A percentile compares a stretch with the other conserved stretches of the same genome.
phyloP scores from a whole-genome alignment of 2,113 vertebrate species.

The Rafetus swinhoei region DNA sequence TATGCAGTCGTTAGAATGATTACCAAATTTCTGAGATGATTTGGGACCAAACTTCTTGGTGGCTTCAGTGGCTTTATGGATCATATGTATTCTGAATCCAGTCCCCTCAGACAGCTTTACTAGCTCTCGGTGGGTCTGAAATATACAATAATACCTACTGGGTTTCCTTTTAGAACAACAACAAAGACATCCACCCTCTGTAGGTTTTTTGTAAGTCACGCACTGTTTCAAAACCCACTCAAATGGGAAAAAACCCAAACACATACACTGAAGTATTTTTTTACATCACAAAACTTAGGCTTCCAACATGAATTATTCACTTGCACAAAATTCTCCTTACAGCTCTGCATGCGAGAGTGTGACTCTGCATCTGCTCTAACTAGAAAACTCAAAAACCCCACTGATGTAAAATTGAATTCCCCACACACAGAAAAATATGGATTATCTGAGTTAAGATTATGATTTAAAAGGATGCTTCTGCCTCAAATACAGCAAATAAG shows the following conservation, averaged over 20 bases:
- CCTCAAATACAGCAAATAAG: neutral
- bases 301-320: neutral
- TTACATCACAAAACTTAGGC: neutral
- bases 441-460: neutral
- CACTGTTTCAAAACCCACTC: neutral
- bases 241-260: neutral
- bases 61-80: conserved; percentile 91
- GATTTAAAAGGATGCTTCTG: neutral
- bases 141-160: conserved; percentile 21
- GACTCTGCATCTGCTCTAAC: accelerated
- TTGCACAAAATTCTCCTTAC: neutral
- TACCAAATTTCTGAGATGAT: conserved; percentile 94
- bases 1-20: neutral
- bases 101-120: conserved; percentile 90
- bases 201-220: neutral
- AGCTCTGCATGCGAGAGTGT: accelerated
- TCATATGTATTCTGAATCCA: conserved; percentile 93
- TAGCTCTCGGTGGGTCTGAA: conserved; percentile 93
- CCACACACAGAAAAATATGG: accelerated
- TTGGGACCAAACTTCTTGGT: conserved; percentile 93
- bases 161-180: neutral
- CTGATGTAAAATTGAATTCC: neutral
- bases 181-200: neutral
- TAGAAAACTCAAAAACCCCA: neutral
- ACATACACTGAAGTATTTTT: neutral